Conservation (phyloP, 92 coral and sea anemone species). For the Actinostola sp. region DNA sequence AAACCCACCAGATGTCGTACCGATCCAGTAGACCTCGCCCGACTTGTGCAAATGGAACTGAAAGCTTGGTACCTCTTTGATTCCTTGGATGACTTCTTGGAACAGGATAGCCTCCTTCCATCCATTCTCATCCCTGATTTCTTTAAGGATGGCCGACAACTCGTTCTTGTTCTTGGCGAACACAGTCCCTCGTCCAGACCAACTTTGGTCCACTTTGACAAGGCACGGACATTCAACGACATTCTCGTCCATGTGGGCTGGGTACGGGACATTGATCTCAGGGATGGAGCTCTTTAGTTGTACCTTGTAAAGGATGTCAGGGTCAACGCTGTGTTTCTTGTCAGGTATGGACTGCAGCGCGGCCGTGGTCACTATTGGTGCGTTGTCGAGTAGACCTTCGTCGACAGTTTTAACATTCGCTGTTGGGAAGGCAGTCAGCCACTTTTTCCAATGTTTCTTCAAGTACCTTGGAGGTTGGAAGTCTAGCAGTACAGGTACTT, state of each 20-base stretch:
- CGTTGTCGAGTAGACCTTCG: slow-evolving; percentile 56
- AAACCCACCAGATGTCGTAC: slow-evolving; percentile 45
- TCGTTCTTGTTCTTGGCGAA: slow-evolving; percentile 45
- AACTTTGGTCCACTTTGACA: slow-evolving; percentile 49
- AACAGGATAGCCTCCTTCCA: slow-evolving; percentile 31
- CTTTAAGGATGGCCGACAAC: slow-evolving; percentile 22
- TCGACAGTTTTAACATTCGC: slow-evolving; percentile 50
- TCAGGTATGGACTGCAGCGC: slow-evolving; percentile 54
- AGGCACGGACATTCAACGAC: slow-evolving; percentile 49
- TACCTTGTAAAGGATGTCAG: slow-evolving; percentile 47
- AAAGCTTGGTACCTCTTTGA: slow-evolving; percentile 57
- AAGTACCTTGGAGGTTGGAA: slow-evolving; percentile 40
- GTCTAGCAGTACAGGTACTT: slow-evolving; percentile 58
- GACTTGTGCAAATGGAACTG: slow-evolving; percentile 53
- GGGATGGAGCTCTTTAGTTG: slow-evolving; percentile 52
- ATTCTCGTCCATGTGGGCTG: slow-evolving; percentile 33
- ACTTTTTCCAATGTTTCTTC: slow-evolving; percentile 59
- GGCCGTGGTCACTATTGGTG: slow-evolving; percentile 45
- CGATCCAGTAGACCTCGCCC: slow-evolving; percentile 59
- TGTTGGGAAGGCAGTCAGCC: slow-evolving; percentile 50
- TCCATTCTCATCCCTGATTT: slow-evolving; percentile 38
- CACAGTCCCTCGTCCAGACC: slow-evolving; percentile 56
- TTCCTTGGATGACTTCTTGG: slow-evolving; percentile 34
- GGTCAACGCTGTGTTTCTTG: slow-evolving; percentile 51
- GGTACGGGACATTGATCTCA: slow-evolving; percentile 49